Evolutionary conservation across 2,888 invertebrate species (phyloP), one percentile per base, ranked within the genome.

Genomic region (Fabriciana adippe): DNA sequence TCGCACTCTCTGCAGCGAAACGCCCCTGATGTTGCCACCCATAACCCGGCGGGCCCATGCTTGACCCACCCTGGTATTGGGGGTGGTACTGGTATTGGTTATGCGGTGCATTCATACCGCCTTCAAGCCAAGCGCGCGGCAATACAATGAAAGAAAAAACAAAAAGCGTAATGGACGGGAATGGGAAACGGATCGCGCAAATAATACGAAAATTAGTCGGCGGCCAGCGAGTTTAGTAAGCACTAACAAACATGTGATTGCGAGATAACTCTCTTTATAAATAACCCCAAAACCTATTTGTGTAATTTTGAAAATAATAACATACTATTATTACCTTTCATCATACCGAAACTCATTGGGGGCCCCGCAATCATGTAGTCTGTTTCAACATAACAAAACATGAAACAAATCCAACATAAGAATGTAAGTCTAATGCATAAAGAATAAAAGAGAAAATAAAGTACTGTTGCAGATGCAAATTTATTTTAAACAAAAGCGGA

Each of bases 261-360:
- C 73, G 74, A 80, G 73, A 86, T 88, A 86, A 75, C 83, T 81
- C 83, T 81, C 53, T 18, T 47, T 55, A 62, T 55, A 55, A 48
- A 63, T 66, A 62, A 70, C 73, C 74, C 74, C 68, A 67, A 68
- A 68, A 86, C 90, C 90, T 90, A 87, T 88, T 88, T 86, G 83
- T 77, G 81, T 79, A 90, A 89, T 89, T 91, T 92, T 83, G 87
- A 87, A 88, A 78, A 69, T 64, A 72, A 80, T 75, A 76, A 76
- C 81, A 82, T 86, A 81, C 84, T 83, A 83, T 89, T 88, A 93
- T 95, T 96, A 96, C 96, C 96, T 96, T 96, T 96, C 93, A 96
- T 94, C 93, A 96, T 96, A 95, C 96, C 96, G 95, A 95, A 96
- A 94, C 95, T 95, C 94, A 96, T 95, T 92, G 96, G 95, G 93